Percentiles rank a stretch among this genome's conserved stretches.
These are phyloP conservation scores for Carcinoscorpius rotundicauda DNA, from an alignment of 1,140 invertebrate species.

Conservation along the genomic window DNA sequence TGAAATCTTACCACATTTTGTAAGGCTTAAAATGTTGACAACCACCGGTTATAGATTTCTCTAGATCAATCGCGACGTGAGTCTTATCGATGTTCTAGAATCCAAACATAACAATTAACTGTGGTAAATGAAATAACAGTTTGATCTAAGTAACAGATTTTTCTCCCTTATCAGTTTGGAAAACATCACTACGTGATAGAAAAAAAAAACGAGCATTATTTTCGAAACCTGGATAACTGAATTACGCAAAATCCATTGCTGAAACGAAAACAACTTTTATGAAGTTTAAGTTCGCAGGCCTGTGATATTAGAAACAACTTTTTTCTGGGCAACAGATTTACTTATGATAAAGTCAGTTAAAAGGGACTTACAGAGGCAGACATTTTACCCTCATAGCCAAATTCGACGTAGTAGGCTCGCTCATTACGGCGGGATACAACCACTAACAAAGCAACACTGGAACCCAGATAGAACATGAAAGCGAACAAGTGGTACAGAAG, in stretches of 20 bases:
- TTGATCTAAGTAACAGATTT: too few relatives aligned
- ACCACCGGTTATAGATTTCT: too few relatives aligned
- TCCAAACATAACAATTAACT: too few relatives aligned
- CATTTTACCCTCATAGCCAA: slow-evolving; percentile 12
- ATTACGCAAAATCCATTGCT: too few relatives aligned
- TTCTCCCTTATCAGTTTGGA: background rate
- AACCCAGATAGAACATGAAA: slow-evolving; percentile 16
- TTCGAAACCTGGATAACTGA: background rate
- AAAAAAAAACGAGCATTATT: slow-evolving; percentile 1
- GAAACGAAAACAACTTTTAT: background rate
- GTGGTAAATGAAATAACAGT: too few relatives aligned
- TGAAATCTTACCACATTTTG: too few relatives aligned
- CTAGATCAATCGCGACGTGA: too few relatives aligned
- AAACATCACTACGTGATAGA: background rate
- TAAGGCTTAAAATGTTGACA: too few relatives aligned
- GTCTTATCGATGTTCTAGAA: too few relatives aligned
- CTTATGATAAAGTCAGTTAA: background rate
- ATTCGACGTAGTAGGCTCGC: background rate
- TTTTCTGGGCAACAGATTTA: too few relatives aligned
- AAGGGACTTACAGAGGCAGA: slow-evolving; percentile 13
- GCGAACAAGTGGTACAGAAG: slow-evolving; percentile 15
- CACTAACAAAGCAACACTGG: slow-evolving; percentile 9
- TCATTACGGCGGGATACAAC: slow-evolving; percentile 1
- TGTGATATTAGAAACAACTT: too few relatives aligned
- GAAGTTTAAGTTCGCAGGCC: background rate